phyloP scores from a whole-genome alignment of 2,888 invertebrate species.

The Sceliomorpha sp. region DNA sequence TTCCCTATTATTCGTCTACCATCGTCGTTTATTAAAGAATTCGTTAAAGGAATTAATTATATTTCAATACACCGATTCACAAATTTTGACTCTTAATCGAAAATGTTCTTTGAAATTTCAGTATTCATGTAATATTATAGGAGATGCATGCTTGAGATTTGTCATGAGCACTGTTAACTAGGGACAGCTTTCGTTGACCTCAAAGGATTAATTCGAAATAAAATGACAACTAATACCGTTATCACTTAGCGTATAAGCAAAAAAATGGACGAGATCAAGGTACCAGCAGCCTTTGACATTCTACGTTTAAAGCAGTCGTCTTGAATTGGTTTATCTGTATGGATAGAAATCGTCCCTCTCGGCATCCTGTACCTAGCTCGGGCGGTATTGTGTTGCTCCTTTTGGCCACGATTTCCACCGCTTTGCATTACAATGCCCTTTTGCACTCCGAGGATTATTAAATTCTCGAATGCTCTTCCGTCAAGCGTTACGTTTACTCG shows the following conservation, averaged over 20 bases:
- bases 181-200: too few relatives aligned
- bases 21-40: too few relatives aligned
- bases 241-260: too few relatives aligned
- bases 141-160: too few relatives aligned
- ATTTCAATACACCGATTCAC: too few relatives aligned
- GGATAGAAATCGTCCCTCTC: constrained; percentile 65
- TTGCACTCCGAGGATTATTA: constrained; percentile 34
- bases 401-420: constrained; percentile 58
- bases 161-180: too few relatives aligned
- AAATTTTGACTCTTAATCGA: too few relatives aligned
- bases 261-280: constrained; percentile 1
- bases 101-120: too few relatives aligned
- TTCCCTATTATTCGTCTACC: constrained; percentile 3
- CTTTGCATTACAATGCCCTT: constrained; percentile 66
- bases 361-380: constrained; percentile 30
- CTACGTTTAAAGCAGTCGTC: constrained; percentile 35
- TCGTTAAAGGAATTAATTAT: too few relatives aligned
- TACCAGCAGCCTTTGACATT: constrained; percentile 42
- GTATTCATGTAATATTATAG: too few relatives aligned
- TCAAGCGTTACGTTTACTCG: constrained; percentile 40
- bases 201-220: too few relatives aligned
- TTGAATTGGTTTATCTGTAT: constrained; percentile 76
- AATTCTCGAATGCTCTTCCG: constrained; percentile 39
- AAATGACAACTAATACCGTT: too few relatives aligned
- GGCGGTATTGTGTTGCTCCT: constrained; percentile 63